phyloP scores from a whole-genome alignment of 2,113 vertebrate species.

The Caranx ignobilis region DNA sequence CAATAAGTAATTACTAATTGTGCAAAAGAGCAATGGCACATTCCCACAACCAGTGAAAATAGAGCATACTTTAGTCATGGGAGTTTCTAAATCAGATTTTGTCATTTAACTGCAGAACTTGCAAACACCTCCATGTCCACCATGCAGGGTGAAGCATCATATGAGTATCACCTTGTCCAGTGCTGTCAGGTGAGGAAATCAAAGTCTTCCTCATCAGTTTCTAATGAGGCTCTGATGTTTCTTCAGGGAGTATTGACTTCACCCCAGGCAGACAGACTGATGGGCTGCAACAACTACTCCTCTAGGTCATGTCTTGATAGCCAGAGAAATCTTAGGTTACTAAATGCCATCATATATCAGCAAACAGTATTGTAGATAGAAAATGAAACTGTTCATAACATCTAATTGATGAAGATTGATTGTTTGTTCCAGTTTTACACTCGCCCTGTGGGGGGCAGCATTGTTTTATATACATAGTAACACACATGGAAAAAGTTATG shows the following conservation, averaged over 20 bases:
- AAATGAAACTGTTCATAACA: not conserved
- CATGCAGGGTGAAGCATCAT: not conserved
- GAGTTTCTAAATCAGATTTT: not conserved
- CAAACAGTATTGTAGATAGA: not conserved
- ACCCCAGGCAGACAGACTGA: not conserved
- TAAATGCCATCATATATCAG: not conserved
- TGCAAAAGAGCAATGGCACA: not conserved
- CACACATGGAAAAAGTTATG: not conserved
- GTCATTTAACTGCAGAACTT: not conserved
- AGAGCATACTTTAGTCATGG: not conserved
- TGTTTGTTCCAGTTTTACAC: not conserved
- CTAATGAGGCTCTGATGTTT: not conserved
- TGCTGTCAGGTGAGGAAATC: not conserved
- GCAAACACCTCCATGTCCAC: no score
- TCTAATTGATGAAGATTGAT: not conserved
- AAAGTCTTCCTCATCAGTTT: not conserved
- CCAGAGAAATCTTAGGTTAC: not conserved
- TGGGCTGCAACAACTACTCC: not conserved
- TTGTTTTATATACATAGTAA: not conserved
- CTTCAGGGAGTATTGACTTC: not conserved
- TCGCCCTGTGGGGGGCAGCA: constrained; percentile 56
- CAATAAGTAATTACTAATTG: not conserved
- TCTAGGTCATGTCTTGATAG: not conserved
- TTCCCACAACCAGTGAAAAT: not conserved
- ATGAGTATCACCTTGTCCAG: not conserved